Evolutionary conservation across 2,888 invertebrate species (phyloP).

Genomic region (Deilephila elpenor): DNA sequence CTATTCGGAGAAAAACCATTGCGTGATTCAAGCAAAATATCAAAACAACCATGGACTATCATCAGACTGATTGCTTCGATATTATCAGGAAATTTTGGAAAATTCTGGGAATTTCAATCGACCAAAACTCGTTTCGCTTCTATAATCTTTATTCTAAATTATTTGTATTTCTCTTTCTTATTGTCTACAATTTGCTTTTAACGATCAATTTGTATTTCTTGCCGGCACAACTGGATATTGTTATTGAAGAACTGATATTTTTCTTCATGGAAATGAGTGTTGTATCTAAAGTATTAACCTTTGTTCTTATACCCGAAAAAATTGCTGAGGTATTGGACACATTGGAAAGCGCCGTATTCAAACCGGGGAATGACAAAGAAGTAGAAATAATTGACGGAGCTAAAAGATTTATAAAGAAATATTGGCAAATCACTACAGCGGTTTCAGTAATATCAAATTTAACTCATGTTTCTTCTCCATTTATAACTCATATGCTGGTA

Average conservation of each 20-base stretch:
- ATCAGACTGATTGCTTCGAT: slow-evolving; percentile 62
- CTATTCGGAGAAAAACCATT: not conserved
- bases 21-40: not conserved
- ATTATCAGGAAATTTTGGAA: slow-evolving; percentile 59
- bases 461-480: slow-evolving; percentile 48
- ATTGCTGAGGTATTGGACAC: slow-evolving; percentile 50
- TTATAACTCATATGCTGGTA: slow-evolving; percentile 53
- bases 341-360: slow-evolving; percentile 61
- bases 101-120: slow-evolving; percentile 57
- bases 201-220: slow-evolving; percentile 61
- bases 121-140: slow-evolving; percentile 36
- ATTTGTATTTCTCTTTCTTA: slow-evolving; percentile 48
- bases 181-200: slow-evolving; percentile 48
- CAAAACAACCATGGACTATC: slow-evolving; percentile 40
- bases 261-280: slow-evolving; percentile 59
- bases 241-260: slow-evolving; percentile 63
- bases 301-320: slow-evolving; percentile 49
- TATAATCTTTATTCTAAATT: slow-evolving; percentile 52
- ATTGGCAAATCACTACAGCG: slow-evolving; percentile 55
- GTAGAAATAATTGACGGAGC: slow-evolving; percentile 50
- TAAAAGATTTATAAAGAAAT: slow-evolving; percentile 54
- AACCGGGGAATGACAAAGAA: slow-evolving; percentile 49
- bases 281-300: slow-evolving; percentile 59
- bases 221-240: slow-evolving; percentile 53
- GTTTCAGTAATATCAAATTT: slow-evolving; percentile 51